Conservation (phyloP, 2,113 vertebrate genomes). For the Silurus asotus region DNA sequence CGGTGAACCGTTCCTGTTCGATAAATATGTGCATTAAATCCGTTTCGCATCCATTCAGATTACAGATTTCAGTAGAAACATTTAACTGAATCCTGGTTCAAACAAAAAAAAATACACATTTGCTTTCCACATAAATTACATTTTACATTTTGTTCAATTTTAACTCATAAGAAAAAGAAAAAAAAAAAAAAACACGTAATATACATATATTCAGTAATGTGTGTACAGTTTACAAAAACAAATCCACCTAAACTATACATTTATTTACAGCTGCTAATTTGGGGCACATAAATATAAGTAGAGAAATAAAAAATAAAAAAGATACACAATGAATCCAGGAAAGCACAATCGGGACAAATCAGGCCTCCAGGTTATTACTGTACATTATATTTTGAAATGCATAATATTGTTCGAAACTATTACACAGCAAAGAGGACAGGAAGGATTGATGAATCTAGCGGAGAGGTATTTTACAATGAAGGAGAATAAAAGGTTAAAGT, state of each 20-base stretch:
- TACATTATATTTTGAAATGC: constrained; percentile 15
- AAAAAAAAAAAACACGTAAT: constrained; percentile 31
- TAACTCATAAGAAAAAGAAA: constrained; percentile 11
- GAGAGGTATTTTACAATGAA: constrained; percentile 20
- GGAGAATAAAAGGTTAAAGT: constrained; percentile 9
- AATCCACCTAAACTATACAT: constrained; percentile 29
- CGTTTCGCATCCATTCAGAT: background rate
- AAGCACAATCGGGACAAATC: background rate
- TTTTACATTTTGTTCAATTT: constrained; percentile 14
- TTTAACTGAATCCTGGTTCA: background rate
- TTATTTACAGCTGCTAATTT: constrained; percentile 34
- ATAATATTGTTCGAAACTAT: background rate
- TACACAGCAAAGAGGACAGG: background rate
- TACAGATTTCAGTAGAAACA: constrained; percentile 1
- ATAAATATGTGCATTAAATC: background rate
- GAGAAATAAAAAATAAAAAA: background rate
- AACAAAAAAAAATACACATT: constrained; percentile 35
- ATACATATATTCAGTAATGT: constrained; percentile 18
- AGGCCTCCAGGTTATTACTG: background rate
- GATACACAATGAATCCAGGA: constrained; percentile 8
- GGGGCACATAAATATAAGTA: background rate
- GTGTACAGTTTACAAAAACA: constrained; percentile 44
- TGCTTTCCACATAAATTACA: constrained; percentile 49
- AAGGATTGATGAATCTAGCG: constrained; percentile 1
- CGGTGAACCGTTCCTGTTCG: background rate